Evolutionary conservation across 2,888 invertebrate species (phyloP).

Genomic region (Sarcophaga variegata): DNA sequence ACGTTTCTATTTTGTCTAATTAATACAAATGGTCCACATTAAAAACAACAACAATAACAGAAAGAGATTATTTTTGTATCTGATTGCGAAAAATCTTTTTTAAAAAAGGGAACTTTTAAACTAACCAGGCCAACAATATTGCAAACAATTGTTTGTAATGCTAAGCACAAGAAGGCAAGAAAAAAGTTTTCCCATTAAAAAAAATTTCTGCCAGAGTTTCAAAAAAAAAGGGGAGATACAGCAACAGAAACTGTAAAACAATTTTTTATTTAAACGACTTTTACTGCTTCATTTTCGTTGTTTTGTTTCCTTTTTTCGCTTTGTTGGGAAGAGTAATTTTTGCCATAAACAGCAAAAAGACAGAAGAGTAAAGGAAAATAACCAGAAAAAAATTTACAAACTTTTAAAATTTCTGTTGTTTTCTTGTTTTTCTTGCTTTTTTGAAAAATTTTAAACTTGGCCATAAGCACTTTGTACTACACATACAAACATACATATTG

Average conservation of each 20-base stretch:
- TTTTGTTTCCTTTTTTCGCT: not conserved
- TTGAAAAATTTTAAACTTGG: conserved; percentile 39
- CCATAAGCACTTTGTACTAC: conserved; percentile 24
- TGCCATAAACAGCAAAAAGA: conserved; percentile 43
- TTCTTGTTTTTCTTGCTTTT: not conserved
- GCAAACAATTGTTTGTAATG: conserved; percentile 67
- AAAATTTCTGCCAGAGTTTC: conserved; percentile 41
- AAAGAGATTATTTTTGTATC: conserved; percentile 63
- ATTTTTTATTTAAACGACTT: conserved; percentile 27
- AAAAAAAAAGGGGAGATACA: conserved; percentile 24
- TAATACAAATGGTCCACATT: conserved; percentile 72
- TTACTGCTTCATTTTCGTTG: conserved; percentile 6
- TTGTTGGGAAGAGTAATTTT: not conserved
- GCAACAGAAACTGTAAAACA: conserved; percentile 1
- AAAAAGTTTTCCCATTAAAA: conserved; percentile 72
- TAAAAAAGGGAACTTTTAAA: conserved; percentile 45
- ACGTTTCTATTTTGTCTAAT: conserved; percentile 69
- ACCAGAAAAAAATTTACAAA: conserved; percentile 21
- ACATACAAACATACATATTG: not conserved
- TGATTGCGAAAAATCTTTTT: conserved; percentile 33
- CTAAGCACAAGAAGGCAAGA: not conserved
- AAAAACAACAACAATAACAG: conserved; percentile 54
- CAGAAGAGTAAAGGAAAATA: not conserved
- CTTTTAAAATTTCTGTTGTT: conserved; percentile 45
- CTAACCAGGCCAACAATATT: conserved; percentile 46